Conservation (phyloP, 1,140 invertebrate genomes). For the Pachyrhynchus sulphureomaculatus region DNA sequence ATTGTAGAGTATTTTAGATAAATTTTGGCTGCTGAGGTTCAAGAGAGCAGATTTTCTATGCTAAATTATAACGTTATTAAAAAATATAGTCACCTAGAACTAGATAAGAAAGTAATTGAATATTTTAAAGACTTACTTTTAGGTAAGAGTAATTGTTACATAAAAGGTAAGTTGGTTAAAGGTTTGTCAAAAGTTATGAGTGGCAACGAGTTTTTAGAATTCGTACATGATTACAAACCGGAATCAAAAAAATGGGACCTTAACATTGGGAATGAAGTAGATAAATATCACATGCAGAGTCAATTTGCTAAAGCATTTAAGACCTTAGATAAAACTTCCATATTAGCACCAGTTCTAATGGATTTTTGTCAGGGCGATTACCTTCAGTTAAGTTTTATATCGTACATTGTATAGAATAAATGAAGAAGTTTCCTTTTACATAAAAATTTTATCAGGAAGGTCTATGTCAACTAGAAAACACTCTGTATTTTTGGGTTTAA, state of each 20-base stretch:
- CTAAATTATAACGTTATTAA: conserved; percentile 5
- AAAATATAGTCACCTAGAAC: conserved; percentile 11
- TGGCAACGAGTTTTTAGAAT: conserved; percentile 3
- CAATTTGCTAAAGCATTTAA: not conserved
- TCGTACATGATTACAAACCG: conserved; percentile 4
- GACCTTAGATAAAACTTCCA: not conserved
- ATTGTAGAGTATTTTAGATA: not conserved
- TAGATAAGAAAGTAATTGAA: conserved; percentile 7
- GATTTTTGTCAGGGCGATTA: conserved; percentile 24
- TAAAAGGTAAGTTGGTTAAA: not conserved
- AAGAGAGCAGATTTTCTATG: too few species aligned
- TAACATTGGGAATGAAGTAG: not conserved
- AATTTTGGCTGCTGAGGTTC: not conserved
- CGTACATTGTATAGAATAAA: conserved; percentile 8
- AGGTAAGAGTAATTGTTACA: not conserved
- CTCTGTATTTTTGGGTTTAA: not conserved
- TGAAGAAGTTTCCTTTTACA: not conserved
- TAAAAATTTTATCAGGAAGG: conserved; percentile 1
- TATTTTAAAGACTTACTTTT: not conserved
- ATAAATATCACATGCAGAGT: not conserved
- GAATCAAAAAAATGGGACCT: conserved; percentile 3
- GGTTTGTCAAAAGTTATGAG: conserved; percentile 4
- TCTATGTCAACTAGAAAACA: conserved; percentile 22
- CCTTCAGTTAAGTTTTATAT: conserved; percentile 15
- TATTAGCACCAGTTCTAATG: conserved; percentile 1